Evolutionary conservation across 2,797 vertebrate genomes (phyloP).

Genomic region (Lerista edwardsae): DNA sequence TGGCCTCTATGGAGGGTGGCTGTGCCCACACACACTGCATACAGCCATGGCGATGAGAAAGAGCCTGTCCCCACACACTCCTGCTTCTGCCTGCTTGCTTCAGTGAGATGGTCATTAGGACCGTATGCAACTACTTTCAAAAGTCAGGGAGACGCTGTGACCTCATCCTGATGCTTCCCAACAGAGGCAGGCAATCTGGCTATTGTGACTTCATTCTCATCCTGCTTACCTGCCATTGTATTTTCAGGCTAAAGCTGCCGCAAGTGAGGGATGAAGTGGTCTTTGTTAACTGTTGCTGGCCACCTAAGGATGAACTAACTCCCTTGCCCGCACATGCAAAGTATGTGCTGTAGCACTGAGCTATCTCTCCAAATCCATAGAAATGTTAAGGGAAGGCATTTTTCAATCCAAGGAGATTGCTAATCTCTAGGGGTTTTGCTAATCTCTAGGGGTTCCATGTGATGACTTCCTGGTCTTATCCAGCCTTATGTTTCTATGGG

Average conservation of each 20-base stretch:
- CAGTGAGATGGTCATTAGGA: background rate
- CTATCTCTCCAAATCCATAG: background rate
- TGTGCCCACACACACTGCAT: background rate
- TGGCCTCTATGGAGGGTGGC: background rate
- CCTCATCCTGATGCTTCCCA: no score
- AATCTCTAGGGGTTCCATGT: background rate
- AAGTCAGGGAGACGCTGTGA: background rate
- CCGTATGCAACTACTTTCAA: background rate
- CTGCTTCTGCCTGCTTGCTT: background rate
- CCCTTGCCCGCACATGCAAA: background rate
- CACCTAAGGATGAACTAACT: no score
- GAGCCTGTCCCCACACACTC: no score
- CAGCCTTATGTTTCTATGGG: background rate
- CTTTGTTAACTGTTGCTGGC: background rate
- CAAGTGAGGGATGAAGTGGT: no score
- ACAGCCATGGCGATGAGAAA: background rate
- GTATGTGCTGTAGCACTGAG: background rate
- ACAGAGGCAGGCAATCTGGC: background rate
- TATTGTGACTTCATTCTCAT: background rate
- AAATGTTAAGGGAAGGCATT: no score
- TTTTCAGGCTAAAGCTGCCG: no score
- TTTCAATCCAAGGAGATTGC: no score
- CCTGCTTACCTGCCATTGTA: background rate
- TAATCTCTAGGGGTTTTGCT: background rate
- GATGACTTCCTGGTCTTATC: background rate